A percentile compares a stretch with the other conserved stretches of the same genome.
These are phyloP conservation scores for Limnothrissa miodon DNA, from an alignment of 2,113 vertebrate genomes.

Conservation along the genomic window DNA sequence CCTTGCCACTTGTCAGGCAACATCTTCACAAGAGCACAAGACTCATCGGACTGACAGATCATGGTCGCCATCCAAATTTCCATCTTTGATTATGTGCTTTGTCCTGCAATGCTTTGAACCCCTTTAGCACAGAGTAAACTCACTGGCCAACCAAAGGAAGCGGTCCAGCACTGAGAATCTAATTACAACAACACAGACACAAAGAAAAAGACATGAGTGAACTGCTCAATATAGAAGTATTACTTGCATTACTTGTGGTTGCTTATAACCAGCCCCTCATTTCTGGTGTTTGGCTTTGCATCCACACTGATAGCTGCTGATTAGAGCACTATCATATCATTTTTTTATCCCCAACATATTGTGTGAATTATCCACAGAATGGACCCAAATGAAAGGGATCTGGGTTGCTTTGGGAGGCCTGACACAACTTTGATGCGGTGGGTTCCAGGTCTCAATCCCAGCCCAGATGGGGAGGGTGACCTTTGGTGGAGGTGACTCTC, in stretches of 20 bases:
- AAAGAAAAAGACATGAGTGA: neutral
- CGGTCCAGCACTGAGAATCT: neutral
- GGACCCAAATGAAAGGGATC: neutral
- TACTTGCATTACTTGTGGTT: neutral
- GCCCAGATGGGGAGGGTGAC: constrained; percentile 60
- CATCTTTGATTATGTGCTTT: neutral
- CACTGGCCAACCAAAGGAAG: neutral
- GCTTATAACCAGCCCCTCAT: too few species aligned
- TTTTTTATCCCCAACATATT: neutral
- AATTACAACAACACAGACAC: neutral
- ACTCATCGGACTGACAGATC: neutral
- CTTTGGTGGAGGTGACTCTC: constrained; percentile 64
- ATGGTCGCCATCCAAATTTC: neutral
- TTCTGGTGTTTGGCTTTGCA: neutral
- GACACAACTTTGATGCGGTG: constrained; percentile 29
- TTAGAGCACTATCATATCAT: neutral
- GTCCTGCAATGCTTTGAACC: neutral
- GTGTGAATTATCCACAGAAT: neutral
- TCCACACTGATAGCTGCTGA: neutral
- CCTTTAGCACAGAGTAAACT: neutral
- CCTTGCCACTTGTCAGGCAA: neutral
- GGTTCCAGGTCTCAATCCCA: constrained; percentile 45
- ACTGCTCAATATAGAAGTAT: constrained; percentile 1
- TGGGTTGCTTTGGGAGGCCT: neutral
- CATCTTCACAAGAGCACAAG: neutral